Evolutionary conservation across 1,140 invertebrate species (phyloP), one percentile per base, ranked within the genome.

Genomic region (Semibalanus balanoides): DNA sequence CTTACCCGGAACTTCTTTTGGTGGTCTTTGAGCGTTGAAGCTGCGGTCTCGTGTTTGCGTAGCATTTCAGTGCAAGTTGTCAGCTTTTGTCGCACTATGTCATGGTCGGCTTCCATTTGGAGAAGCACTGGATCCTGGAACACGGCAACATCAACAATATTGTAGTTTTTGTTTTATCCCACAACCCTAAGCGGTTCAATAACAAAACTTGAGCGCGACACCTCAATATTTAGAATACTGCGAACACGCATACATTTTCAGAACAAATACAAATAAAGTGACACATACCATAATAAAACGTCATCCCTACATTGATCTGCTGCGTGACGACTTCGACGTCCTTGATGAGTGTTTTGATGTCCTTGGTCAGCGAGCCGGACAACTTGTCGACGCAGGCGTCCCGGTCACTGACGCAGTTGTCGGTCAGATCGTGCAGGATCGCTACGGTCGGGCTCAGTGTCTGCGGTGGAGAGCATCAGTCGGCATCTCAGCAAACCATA

Each of bases 321-420:
- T 64, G 51, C 3, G 11, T 64, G 51, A 64, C 51, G 14, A 11
- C 22, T 19, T 64, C 51, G 14, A 64, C 51, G 22, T 64, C 51
- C 22, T 64, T 64, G 51, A 1, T 64, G 51, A 64, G 51, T 19
- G 11, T 64, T 25, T 25, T 64, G 51, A 64, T 64, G 51, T 64
- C 51, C 51, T 64, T 64, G 51, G 51, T 19, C 7, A 64, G 51
- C 1, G 51, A 64, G 14, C 7, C 51, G 51, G 51, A 64, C 7
- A 64, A 19, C 22, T 64, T 64, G 7, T 64, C 51, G 7, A 64
- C 51, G 1, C 70, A 30, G 74, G 73, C 25, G 78, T 43, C 31
- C 11, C 30, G 74, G n/a, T 51, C 74, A 73, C 11, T 31, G 31
- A 75, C 30, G 25, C 30, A 75, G 40, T 64, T 69, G 40, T 64